These are phyloP conservation scores for Gerris lacustris DNA, from an alignment of 2,888 invertebrate genomes.

Conservation along the genomic window DNA sequence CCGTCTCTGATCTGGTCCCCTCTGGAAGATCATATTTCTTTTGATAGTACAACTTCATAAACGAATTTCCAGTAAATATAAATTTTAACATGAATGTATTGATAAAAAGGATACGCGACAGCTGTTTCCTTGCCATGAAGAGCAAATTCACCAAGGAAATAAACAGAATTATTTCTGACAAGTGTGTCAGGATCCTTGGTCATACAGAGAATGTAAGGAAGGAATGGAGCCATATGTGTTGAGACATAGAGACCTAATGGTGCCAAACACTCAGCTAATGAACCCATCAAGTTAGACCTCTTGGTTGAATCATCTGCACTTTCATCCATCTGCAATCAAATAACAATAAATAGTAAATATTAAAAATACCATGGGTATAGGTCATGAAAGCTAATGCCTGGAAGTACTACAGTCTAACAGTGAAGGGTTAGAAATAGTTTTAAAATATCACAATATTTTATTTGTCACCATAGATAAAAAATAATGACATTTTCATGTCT, in stretches of 20 bases:
- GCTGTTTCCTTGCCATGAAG: conserved; percentile 51
- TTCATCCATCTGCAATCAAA: conserved; percentile 46
- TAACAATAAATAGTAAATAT: conserved; percentile 5
- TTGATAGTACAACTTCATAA: too few species aligned
- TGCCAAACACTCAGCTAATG: conserved; percentile 58
- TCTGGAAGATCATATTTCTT: too few species aligned
- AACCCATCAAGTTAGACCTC: conserved; percentile 40
- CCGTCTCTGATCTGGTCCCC: too few species aligned
- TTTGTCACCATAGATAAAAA: too few species aligned
- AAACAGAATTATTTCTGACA: conserved; percentile 64
- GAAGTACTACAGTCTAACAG: too few species aligned
- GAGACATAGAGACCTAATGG: conserved; percentile 42
- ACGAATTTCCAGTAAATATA: background rate
- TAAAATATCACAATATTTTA: too few species aligned
- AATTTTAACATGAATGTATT: background rate
- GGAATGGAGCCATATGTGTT: conserved; percentile 47
- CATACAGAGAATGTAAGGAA: conserved; percentile 50
- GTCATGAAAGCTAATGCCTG: background rate
- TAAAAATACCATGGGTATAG: background rate
- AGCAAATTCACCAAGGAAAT: conserved; percentile 60
- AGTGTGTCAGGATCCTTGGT: conserved; percentile 52
- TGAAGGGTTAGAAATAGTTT: too few species aligned
- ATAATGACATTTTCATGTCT: too few species aligned
- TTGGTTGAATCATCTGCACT: conserved; percentile 38
- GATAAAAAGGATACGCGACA: conserved; percentile 43